Evolutionary conservation across 1,140 invertebrate species (phyloP), one percentile per base, ranked within the genome.

Genomic region (Chlorops oryzae): DNA sequence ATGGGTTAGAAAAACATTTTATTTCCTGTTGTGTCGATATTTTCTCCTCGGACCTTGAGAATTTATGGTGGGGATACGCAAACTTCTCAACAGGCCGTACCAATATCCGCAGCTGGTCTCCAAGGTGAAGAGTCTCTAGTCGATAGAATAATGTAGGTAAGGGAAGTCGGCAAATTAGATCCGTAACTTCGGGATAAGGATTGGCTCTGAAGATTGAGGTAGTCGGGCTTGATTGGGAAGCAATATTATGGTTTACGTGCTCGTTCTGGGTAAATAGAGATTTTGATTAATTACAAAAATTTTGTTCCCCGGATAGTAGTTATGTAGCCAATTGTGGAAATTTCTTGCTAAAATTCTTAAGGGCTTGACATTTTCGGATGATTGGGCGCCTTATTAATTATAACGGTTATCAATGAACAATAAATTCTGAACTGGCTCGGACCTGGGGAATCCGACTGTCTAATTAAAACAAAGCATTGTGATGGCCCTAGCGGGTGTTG

Each of bases 51-150:
- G 49, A 56, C 54, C 55, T 59, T 59, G 55, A 58, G 58, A 59
- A 57, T 57, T 54, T 57, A 59, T 59, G 55, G 55, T 59, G 50
- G 55, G 48, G 23, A 53, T 37, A 57, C 58, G 55, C 55, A 57
- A 59, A 57, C 52, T 58, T 56, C 47, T 59, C 54, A 58, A 58
- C 56, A 60, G 50, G 56, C 56, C 56, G 58, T 58, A 58, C 56
- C 56, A 53, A 59, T 59, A 58, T 56, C 56, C 58, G 58, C 80
- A 88, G 79, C 83, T 85, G 84, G 85, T 89, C 84, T 88, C 85
- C 85, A 84, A 88, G 86, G 85, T 87, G 78, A 85, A 83, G 76
- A 88, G 84, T 84, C 87, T 88, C 85, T 88, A 84, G 84, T 87
- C 80, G 82, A 86, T 87, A 84, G 83, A 86, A 78, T 80, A 88